phyloP scores from a whole-genome alignment of 2,797 vertebrate species.

The Nyctibius grandis region DNA sequence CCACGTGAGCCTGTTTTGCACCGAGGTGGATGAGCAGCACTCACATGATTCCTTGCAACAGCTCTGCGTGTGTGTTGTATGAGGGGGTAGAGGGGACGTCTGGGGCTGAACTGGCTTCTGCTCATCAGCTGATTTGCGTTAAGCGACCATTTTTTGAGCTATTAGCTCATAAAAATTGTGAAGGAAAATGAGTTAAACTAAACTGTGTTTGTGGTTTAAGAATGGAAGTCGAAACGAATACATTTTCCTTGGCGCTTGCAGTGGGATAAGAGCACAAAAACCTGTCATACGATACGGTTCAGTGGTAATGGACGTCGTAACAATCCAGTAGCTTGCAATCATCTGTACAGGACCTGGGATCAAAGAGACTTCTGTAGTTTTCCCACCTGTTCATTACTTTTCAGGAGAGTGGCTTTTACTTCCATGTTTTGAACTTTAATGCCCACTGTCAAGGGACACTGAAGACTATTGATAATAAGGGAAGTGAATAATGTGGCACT shows the following conservation, averaged over 20 bases:
- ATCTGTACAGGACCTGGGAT: neutral
- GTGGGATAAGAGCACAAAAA: neutral
- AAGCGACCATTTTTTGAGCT: neutral
- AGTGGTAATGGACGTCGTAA: neutral
- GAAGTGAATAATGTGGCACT: neutral
- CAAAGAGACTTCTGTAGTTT: neutral
- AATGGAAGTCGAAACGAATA: neutral
- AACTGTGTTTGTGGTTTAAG: neutral
- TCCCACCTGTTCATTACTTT: neutral
- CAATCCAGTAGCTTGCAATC: neutral
- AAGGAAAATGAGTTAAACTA: neutral
- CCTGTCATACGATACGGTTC: neutral
- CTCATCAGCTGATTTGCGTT: neutral
- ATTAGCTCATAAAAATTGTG: neutral
- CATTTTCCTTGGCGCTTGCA: neutral
- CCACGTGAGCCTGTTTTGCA: neutral
- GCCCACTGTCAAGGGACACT: accelerated
- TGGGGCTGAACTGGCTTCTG: neutral
- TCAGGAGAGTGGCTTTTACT: neutral
- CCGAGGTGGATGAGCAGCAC: neutral
- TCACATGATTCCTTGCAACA: neutral
- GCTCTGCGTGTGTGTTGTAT: accelerated
- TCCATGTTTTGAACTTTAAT: neutral
- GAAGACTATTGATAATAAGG: neutral
- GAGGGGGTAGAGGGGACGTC: neutral